Evolutionary conservation across 2,888 invertebrate species (phyloP), one percentile per base, ranked within the genome.

Genomic region (Andrena fulva): DNA sequence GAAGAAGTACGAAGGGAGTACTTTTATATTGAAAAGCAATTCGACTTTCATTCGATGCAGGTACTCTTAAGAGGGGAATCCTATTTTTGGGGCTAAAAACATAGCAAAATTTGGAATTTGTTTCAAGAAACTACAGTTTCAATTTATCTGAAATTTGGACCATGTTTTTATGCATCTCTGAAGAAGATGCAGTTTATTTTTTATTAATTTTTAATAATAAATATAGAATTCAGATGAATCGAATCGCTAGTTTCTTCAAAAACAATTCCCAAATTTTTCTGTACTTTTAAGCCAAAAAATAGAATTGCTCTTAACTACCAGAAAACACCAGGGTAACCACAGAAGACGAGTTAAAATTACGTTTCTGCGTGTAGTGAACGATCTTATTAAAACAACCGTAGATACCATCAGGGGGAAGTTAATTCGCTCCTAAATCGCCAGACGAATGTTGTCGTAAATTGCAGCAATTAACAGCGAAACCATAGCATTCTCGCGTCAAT

Each of bases 401-500:
- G 50, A 59, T 50, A 59, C 27, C 27, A 70, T 70, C 59, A 59
- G 42, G 60, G 42, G 60, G 60, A 60, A 75, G 52, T 66, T 35
- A 42, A 59, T 54, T 29, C 70, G 60, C 73, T 42, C 31, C 24
- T 42, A 33, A 63, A 68, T 73, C 42, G 42, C 20, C 12, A 20
- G 12, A 31, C 52, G n/a, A 16, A 59, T 42, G 42, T 56, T 35
- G 67, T 68, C 72, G 59, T 68, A 78, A 78, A 73, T 60, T n/a
- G 48, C n/a, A 48, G 16, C 62, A 52, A 75, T 79, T 79, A 79
- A 56, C 24, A 56, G n/a, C 50, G n/a, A 20, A 48, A 29, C 27
- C 16, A 16, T 7, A n/a, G 35, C 48, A 7, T 71, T 48, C 35
- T 54, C 27, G 42, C 52, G 56, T 60, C 77, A 16, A 56, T 68